Evolutionary conservation across 2,113 vertebrate species (phyloP).

Genomic region (Esox niger): DNA sequence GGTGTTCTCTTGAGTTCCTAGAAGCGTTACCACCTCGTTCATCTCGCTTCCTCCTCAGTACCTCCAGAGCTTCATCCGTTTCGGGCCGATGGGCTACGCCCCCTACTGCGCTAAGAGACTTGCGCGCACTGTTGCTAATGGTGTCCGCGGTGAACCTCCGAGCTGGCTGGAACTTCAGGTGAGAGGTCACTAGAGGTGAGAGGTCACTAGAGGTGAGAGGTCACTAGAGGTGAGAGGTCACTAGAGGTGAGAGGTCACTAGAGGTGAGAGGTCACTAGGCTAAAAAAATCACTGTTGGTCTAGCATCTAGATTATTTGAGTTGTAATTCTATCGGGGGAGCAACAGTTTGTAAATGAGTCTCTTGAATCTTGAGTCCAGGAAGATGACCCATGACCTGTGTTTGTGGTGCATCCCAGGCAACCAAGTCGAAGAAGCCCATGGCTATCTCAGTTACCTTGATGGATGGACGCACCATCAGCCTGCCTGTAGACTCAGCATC

Average conservation of each 20-base stretch:
- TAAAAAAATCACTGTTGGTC: too few species aligned
- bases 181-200: too few species aligned
- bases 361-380: not conserved
- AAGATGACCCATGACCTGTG: not conserved
- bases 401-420: constrained; percentile 69
- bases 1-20: too few species aligned
- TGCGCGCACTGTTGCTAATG: constrained; percentile 80
- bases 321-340: not conserved
- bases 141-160: constrained; percentile 84
- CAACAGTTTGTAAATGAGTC: not conserved
- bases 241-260: not conserved
- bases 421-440: constrained; percentile 89
- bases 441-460: constrained; percentile 77
- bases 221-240: too few species aligned
- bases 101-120: constrained; percentile 85
- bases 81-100: constrained; percentile 76
- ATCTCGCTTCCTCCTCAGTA: too few species aligned
- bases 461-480: constrained; percentile 79
- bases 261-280: not conserved
- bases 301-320: not conserved
- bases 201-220: not conserved
- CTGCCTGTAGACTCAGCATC: constrained; percentile 86
- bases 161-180: constrained; percentile 96
- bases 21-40: too few species aligned
- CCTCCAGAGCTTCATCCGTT: constrained; percentile 87